Conservation (phyloP, 1,140 invertebrate species). For the Achroia grisella region DNA sequence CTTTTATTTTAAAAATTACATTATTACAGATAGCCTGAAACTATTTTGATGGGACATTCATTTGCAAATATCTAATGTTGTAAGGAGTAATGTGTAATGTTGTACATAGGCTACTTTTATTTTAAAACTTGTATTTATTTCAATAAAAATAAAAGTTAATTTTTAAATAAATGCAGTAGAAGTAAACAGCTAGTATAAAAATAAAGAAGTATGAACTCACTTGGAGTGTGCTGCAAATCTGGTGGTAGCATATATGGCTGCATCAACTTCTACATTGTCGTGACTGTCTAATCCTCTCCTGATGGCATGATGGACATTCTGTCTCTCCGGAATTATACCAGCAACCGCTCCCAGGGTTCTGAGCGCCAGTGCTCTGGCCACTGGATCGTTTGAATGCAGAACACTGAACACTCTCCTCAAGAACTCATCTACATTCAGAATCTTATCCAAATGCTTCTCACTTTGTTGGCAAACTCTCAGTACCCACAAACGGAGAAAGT, state of each 20-base stretch:
- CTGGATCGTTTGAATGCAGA: slow-evolving; percentile 97
- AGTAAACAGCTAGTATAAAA: no score
- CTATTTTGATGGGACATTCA: no score
- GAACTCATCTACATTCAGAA: slow-evolving; percentile 97
- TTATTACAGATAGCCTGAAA: no score
- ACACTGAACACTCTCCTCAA: slow-evolving; percentile 94
- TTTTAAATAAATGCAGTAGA: no score
- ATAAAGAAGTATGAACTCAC: slow-evolving; percentile 65
- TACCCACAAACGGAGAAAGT: slow-evolving; percentile 95
- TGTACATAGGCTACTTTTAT: no score
- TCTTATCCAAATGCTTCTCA: slow-evolving; percentile 97
- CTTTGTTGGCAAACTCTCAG: slow-evolving; percentile 95
- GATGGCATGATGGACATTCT: slow-evolving; percentile 96
- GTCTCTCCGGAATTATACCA: slow-evolving; percentile 92
- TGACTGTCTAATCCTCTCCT: slow-evolving; percentile 93
- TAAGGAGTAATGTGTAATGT: no score
- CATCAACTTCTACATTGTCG: slow-evolving; percentile 95
- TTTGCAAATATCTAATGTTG: no score
- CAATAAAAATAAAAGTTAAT: no score
- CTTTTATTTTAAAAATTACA: no score
- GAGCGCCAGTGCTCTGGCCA: slow-evolving; percentile 92
- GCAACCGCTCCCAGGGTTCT: slow-evolving; percentile 93
- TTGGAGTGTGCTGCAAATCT: slow-evolving; percentile 95
- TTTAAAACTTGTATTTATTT: no score
- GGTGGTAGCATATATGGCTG: slow-evolving; percentile 95